These are phyloP conservation scores for Chironomus striatipennis DNA, from an alignment of 1,140 invertebrate species.

Conservation along the genomic window DNA sequence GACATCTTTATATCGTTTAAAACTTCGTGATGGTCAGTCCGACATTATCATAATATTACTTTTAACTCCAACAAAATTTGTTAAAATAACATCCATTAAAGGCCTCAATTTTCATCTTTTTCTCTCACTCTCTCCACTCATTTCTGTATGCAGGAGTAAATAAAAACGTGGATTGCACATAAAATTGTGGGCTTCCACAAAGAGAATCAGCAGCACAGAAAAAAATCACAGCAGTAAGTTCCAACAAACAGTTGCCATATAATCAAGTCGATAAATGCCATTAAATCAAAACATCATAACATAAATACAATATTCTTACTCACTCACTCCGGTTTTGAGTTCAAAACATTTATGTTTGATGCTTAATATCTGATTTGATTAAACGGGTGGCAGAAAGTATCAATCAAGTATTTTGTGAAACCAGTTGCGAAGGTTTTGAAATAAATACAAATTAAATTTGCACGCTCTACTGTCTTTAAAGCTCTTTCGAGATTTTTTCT, in stretches of 20 bases:
- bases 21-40: no score
- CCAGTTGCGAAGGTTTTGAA: not conserved
- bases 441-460: slow-evolving; percentile 18
- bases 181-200: no score
- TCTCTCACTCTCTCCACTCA: no score
- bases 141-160: no score
- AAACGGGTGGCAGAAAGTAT: slow-evolving; percentile 16
- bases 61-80: no score
- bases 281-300: slow-evolving; percentile 22
- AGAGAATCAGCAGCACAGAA: no score
- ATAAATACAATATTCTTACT: not conserved
- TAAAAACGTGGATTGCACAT: no score
- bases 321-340: not conserved
- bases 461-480: not conserved
- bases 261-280: slow-evolving; percentile 21
- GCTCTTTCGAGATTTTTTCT: not conserved
- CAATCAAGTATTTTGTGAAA: not conserved
- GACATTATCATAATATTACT: no score
- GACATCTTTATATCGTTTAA: no score
- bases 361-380: not conserved
- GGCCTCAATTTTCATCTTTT: no score
- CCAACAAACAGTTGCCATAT: not conserved
- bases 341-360: not conserved
- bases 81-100: no score
- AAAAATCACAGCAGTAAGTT: not conserved